Evolutionary conservation across 2,888 invertebrate genomes (phyloP).

Genomic region (Ochropleura leucogaster): DNA sequence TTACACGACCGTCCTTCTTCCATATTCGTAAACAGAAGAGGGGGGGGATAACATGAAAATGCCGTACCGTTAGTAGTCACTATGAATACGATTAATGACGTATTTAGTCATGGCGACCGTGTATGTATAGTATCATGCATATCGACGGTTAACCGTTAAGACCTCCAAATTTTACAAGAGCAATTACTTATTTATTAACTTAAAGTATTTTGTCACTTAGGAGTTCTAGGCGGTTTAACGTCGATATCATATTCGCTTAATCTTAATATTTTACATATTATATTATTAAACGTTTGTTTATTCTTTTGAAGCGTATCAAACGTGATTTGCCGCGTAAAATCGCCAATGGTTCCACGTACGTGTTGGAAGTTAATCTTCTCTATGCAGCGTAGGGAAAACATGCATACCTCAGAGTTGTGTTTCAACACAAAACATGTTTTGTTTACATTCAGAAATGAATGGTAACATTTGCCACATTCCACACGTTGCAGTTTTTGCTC

Average conservation of each 20-base stretch:
- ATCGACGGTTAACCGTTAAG: neutral
- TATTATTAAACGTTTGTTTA: conserved; percentile 19
- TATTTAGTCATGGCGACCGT: neutral
- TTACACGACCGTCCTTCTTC: neutral
- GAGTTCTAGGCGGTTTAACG: too few species aligned
- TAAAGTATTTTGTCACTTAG: too few species aligned
- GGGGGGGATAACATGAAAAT: neutral
- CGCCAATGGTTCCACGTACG: conserved; percentile 12
- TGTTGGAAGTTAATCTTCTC: conserved; percentile 23
- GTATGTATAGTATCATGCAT: conserved; percentile 13
- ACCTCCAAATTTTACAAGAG: too few species aligned
- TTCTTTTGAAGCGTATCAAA: conserved; percentile 23
- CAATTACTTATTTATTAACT: too few species aligned
- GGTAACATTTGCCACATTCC: too few species aligned
- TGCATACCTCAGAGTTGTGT: conserved; percentile 3
- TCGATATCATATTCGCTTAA: neutral
- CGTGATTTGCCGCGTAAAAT: conserved; percentile 43
- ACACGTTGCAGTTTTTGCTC: neutral
- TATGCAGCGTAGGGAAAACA: conserved; percentile 8
- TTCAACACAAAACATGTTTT: conserved; percentile 4
- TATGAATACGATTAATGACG: neutral
- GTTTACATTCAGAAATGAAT: neutral
- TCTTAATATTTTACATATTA: neutral
- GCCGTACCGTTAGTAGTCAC: conserved; percentile 1
- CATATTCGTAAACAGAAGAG: conserved; percentile 1